A percentile compares a stretch with the other conserved stretches of the same genome.
Evolutionary conservation across 2,113 vertebrate species (phyloP).

Genomic region (Mirza zaza): DNA sequence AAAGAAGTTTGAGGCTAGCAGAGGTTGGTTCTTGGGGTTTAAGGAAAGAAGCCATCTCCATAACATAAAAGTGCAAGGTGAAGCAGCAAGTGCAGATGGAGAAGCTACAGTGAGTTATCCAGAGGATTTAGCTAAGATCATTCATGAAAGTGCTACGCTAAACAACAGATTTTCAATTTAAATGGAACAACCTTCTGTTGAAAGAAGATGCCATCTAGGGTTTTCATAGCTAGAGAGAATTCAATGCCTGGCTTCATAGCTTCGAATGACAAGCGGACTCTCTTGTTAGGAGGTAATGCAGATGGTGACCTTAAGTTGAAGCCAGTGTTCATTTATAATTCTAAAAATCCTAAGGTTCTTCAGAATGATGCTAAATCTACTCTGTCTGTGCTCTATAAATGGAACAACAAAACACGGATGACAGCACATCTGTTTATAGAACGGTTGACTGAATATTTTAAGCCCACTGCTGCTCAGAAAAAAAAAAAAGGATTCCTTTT

Average conservation of each 20-base stretch:
- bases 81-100: background rate
- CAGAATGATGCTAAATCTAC: background rate
- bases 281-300: background rate
- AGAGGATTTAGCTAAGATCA: background rate
- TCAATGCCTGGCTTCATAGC: background rate
- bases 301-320: background rate
- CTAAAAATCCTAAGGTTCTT: background rate
- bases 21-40: background rate
- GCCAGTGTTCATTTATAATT: background rate
- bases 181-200: background rate
- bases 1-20: background rate
- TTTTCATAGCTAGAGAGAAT: background rate
- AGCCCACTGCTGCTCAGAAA: background rate
- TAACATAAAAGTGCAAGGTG: background rate
- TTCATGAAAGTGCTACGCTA: background rate
- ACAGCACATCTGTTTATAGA: background rate
- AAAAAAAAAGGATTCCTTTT: background rate
- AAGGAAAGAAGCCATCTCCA: background rate
- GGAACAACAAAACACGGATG: background rate
- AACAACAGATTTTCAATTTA: background rate
- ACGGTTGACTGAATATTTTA: background rate
- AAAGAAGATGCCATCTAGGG: background rate
- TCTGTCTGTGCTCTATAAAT: background rate
- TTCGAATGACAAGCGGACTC: background rate
- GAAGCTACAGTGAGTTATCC: background rate